A percentile compares a stretch with the other conserved stretches of the same genome.
Evolutionary conservation across 2,797 vertebrate genomes (phyloP).

Genomic region (Rhinophrynus dorsalis): DNA sequence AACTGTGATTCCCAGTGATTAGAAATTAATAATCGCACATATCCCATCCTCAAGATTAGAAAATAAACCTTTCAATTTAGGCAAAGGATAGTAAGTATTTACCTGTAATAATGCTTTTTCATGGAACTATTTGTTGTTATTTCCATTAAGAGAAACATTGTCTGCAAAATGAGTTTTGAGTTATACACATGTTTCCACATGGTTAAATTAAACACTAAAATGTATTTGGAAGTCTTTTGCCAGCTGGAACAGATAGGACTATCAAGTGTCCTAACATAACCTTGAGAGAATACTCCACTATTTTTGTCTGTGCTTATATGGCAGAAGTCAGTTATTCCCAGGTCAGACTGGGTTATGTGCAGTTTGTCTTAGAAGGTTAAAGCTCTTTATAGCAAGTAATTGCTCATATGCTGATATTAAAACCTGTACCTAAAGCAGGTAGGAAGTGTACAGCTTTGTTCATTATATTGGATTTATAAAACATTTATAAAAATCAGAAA

Average conservation of each 20-base stretch:
- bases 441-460: background rate
- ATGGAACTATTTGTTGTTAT: no score
- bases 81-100: no score
- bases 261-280: conserved; percentile 26
- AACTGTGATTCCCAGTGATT: no score
- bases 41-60: no score
- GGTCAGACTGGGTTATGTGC: conserved; percentile 10
- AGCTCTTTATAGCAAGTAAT: background rate
- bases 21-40: no score
- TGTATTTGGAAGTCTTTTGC: background rate
- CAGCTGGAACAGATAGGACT: conserved; percentile 24
- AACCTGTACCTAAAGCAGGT: background rate
- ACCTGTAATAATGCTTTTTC: no score
- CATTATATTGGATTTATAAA: background rate
- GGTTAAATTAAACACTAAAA: conserved; percentile 11
- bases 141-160: no score
- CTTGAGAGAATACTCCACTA: conserved; percentile 12
- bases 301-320: conserved; percentile 31
- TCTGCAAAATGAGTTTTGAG: background rate
- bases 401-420: background rate
- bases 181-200: background rate
- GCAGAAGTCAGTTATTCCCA: conserved; percentile 1
- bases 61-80: no score
- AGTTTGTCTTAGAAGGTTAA: background rate
- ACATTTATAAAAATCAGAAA: no score